Percentiles rank a stretch among this genome's conserved stretches.
phyloP scores from a whole-genome alignment of 2,797 vertebrate species.

The Chrysocyon brachyurus region DNA sequence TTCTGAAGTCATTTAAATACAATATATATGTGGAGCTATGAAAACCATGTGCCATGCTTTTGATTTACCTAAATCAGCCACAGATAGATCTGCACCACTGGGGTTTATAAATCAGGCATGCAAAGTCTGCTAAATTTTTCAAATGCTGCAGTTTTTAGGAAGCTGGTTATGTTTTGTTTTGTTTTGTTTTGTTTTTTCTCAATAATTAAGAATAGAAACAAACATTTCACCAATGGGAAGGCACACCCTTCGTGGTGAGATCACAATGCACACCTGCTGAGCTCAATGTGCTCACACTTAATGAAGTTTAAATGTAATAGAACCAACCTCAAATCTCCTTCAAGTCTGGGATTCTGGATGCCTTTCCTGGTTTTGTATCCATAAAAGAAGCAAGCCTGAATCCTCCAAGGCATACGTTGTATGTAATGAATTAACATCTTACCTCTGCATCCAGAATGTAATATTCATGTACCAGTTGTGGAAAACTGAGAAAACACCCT shows the following conservation, averaged over 20 bases:
- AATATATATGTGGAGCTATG: neutral
- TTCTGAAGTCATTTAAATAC: slow-evolving; percentile 71
- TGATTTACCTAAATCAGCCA: slow-evolving; percentile 29
- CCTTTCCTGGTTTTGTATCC: neutral
- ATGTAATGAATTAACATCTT: slow-evolving; percentile 28
- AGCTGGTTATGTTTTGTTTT: neutral
- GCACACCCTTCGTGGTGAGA: slow-evolving; percentile 28
- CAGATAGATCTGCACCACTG: neutral
- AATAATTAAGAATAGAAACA: slow-evolving; percentile 64
- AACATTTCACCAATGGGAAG: slow-evolving; percentile 9
- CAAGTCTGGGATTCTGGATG: neutral
- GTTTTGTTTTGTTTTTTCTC: neutral
- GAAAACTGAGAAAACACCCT: neutral
- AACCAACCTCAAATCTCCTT: slow-evolving; percentile 23
- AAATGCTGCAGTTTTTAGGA: slow-evolving; percentile 35
- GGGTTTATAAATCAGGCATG: slow-evolving; percentile 44
- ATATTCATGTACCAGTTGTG: neutral
- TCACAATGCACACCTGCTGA: slow-evolving; percentile 12
- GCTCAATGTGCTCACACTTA: neutral
- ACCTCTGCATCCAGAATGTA: neutral
- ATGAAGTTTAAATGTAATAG: slow-evolving; percentile 33
- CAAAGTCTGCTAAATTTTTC: neutral
- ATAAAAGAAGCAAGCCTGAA: slow-evolving; percentile 25
- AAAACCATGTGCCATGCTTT: neutral
- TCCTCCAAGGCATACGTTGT: neutral